These are phyloP conservation scores for Sitobion miscanthi DNA, from an alignment of 1,140 invertebrate species.

Conservation along the genomic window DNA sequence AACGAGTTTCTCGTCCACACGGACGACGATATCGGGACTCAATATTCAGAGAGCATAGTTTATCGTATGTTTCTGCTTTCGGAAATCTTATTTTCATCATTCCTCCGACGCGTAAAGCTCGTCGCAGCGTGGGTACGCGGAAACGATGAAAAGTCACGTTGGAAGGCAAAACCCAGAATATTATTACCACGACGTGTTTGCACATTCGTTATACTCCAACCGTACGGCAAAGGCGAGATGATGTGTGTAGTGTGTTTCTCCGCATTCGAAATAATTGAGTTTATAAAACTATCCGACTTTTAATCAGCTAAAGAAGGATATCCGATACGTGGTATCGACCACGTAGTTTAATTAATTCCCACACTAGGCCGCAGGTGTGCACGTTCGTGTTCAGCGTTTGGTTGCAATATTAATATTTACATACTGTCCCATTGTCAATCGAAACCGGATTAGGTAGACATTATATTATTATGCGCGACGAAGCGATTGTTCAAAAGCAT, in stretches of 20 bases:
- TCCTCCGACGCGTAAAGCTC: too few species aligned
- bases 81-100: background rate
- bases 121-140: background rate
- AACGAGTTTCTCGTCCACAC: constrained; percentile 10
- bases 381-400: background rate
- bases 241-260: background rate
- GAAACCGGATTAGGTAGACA: background rate
- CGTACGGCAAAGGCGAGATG: background rate
- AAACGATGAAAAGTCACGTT: background rate
- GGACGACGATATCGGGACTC: background rate
- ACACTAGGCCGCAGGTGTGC: background rate
- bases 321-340: background rate
- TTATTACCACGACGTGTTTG: background rate
- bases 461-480: background rate
- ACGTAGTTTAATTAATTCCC: background rate
- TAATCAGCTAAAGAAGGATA: background rate
- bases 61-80: background rate
- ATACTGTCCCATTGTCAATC: constrained; percentile 16
- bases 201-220: background rate
- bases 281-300: background rate
- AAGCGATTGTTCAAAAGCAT: background rate
- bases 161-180: background rate
- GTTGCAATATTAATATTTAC: constrained; percentile 20
- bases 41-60: constrained; percentile 1
- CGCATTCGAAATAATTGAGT: background rate